A percentile compares a stretch with the other conserved stretches of the same genome.
phyloP scores from a whole-genome alignment of 2,888 invertebrate genomes.

The Masnerella sp. region DNA sequence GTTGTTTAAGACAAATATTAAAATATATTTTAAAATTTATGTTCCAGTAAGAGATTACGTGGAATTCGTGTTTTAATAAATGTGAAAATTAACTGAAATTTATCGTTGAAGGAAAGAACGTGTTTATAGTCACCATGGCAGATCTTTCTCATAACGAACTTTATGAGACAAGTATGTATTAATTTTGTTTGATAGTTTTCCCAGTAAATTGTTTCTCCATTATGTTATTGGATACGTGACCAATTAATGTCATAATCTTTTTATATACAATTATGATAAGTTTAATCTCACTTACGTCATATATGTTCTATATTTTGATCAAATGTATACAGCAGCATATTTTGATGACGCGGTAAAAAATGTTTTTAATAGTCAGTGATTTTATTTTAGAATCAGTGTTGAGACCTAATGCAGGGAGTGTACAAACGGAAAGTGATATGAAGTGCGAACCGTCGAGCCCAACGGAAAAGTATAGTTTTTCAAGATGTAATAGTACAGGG shows the following conservation, averaged over 20 bases:
- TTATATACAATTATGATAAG: no score
- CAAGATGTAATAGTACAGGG: conserved; percentile 87
- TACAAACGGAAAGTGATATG: conserved; percentile 75
- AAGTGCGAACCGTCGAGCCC: conserved; percentile 82
- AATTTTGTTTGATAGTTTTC: background rate
- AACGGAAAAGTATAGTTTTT: conserved; percentile 81
- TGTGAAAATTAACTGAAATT: conserved; percentile 36
- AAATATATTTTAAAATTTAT: no score
- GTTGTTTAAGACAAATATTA: no score
- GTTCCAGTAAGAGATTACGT: no score
- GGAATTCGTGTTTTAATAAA: conserved; percentile 25
- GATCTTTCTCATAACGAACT: conserved; percentile 70
- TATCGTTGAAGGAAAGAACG: conserved; percentile 18
- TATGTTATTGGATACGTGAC: no score
- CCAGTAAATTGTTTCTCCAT: no score
- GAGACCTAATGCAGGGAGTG: conserved; percentile 60
- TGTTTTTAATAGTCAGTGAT: no score
- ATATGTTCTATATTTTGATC: no score
- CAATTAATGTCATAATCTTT: background rate
- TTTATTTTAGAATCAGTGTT: no score
- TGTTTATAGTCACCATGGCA: conserved; percentile 64
- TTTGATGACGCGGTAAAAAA: background rate
- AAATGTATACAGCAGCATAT: no score
- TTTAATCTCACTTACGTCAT: no score
- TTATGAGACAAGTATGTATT: conserved; percentile 69